phyloP scores from a whole-genome alignment of 2,888 invertebrate species.

The Eristalis arbustorum region DNA sequence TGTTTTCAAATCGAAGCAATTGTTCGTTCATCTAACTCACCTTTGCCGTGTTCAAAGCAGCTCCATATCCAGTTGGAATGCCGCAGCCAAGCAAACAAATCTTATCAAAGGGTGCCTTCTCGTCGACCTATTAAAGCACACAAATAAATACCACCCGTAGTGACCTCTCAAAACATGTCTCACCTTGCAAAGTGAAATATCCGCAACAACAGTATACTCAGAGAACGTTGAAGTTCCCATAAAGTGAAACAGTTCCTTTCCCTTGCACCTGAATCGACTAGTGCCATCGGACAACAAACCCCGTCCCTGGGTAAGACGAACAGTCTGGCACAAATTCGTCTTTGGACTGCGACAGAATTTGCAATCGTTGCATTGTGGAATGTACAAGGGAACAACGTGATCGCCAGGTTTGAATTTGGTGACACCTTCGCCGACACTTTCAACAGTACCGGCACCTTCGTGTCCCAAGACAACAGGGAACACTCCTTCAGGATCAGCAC shows the following conservation, averaged over 20 bases:
- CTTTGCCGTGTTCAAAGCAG: slow-evolving; percentile 94
- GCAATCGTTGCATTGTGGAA: slow-evolving; percentile 98
- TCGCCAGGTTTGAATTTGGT: slow-evolving; percentile 93
- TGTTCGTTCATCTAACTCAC: slow-evolving; percentile 80
- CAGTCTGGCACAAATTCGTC: slow-evolving; percentile 98
- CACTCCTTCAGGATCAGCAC: slow-evolving; percentile 93
- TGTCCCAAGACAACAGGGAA: slow-evolving; percentile 97
- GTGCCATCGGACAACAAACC: slow-evolving; percentile 97
- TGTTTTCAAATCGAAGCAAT: not conserved
- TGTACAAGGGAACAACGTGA: slow-evolving; percentile 97
- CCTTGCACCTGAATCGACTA: slow-evolving; percentile 85
- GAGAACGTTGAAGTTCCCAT: slow-evolving; percentile 99
- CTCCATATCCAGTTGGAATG: slow-evolving; percentile 97
- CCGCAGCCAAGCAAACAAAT: slow-evolving; percentile 96
- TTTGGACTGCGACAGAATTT: slow-evolving; percentile 97
- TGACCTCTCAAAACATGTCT: slow-evolving; percentile 19
- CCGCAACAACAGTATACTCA: slow-evolving; percentile 96
- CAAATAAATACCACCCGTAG: not conserved
- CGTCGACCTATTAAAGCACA: slow-evolving; percentile 82
- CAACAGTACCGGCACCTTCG: slow-evolving; percentile 98
- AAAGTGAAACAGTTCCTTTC: slow-evolving; percentile 90
- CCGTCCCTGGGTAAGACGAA: slow-evolving; percentile 91
- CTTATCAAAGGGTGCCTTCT: slow-evolving; percentile 91
- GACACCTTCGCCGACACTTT: slow-evolving; percentile 96
- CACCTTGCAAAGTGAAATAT: slow-evolving; percentile 97